Evolutionary conservation across 2,888 invertebrate species (phyloP).

Genomic region (Heliconius cydno): DNA sequence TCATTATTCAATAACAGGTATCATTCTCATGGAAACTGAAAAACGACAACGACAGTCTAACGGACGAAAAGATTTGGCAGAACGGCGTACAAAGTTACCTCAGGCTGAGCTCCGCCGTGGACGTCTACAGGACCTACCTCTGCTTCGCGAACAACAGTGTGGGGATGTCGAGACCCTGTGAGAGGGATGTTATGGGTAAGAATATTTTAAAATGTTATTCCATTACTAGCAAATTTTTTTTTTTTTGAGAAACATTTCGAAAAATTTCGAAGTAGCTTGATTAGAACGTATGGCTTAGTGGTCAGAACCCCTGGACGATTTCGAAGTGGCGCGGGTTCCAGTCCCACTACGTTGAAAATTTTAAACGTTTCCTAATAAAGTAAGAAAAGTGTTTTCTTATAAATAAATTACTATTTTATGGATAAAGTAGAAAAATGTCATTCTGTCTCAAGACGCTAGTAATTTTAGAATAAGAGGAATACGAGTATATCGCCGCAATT

Average conservation of each 20-base stretch:
- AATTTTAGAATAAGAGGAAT: neutral
- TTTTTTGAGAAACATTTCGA: too few species aligned
- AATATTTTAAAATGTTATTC: neutral
- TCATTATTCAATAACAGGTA: slow-evolving; percentile 67
- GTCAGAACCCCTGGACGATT: too few species aligned
- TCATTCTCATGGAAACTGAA: slow-evolving; percentile 93
- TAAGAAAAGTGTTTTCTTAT: too few species aligned
- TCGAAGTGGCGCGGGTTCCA: too few species aligned
- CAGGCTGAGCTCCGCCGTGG: slow-evolving; percentile 68
- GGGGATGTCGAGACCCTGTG: slow-evolving; percentile 86
- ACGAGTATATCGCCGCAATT: neutral
- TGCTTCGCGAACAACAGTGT: slow-evolving; percentile 94
- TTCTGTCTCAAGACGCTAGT: neutral
- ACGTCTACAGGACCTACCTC: slow-evolving; percentile 88
- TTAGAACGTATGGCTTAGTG: too few species aligned
- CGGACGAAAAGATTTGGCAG: slow-evolving; percentile 82
- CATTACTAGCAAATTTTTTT: too few species aligned
- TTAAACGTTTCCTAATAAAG: too few species aligned
- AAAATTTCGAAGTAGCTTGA: too few species aligned
- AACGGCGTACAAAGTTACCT: slow-evolving; percentile 80
- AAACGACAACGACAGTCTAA: slow-evolving; percentile 91
- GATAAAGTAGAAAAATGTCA: neutral
- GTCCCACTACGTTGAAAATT: too few species aligned
- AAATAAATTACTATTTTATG: too few species aligned
- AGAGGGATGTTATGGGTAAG: slow-evolving; percentile 87